Conservation (phyloP, 2,888 invertebrate species). For the Hybos culiciformis region DNA sequence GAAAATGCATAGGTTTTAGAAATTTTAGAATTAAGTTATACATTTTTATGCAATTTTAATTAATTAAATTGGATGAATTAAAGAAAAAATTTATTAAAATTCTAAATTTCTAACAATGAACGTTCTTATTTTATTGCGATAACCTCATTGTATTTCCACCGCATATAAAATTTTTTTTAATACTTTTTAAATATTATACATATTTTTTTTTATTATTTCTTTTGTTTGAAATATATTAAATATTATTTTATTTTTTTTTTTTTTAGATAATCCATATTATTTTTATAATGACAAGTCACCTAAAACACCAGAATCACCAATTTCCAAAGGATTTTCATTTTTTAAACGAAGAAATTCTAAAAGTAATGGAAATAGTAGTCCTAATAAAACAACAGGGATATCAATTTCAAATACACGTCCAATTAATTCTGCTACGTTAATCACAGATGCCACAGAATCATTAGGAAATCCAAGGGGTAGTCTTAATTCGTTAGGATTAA, state of each 20-base stretch:
- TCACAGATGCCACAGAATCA: constrained; percentile 29
- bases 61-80: too few relatives aligned
- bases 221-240: background rate
- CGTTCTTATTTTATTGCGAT: too few relatives aligned
- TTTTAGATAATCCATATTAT: constrained; percentile 35
- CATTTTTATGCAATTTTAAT: too few relatives aligned
- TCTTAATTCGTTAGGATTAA: constrained; percentile 29
- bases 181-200: too few relatives aligned
- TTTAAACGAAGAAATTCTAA: constrained; percentile 32
- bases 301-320: constrained; percentile 31
- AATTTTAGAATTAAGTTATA: too few relatives aligned
- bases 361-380: constrained; percentile 29
- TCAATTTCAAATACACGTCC: constrained; percentile 26
- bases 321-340: constrained; percentile 30
- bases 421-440: constrained; percentile 33
- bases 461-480: constrained; percentile 33
- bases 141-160: too few relatives aligned
- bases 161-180: too few relatives aligned
- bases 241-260: background rate
- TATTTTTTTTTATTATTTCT: too few relatives aligned
- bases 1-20: too few relatives aligned
- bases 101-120: too few relatives aligned
- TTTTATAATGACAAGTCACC: constrained; percentile 35
- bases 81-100: too few relatives aligned
- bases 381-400: constrained; percentile 15